These are phyloP conservation scores for Buceros bicornis DNA, from an alignment of 2,797 vertebrate genomes.

Conservation along the genomic window DNA sequence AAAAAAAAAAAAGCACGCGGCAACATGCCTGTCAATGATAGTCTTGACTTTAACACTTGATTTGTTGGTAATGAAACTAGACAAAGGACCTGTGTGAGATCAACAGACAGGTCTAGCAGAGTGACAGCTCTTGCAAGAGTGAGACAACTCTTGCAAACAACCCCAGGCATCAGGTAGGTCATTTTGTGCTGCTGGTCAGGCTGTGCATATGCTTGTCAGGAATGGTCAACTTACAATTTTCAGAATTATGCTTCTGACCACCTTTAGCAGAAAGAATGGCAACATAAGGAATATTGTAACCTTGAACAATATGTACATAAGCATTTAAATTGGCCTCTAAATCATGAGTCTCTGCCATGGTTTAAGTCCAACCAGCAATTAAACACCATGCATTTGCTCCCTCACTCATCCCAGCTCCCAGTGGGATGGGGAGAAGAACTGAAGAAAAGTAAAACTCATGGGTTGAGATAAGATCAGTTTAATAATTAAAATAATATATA, in stretches of 20 bases:
- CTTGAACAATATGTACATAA: background rate
- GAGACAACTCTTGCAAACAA: too few species aligned
- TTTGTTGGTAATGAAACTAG: background rate
- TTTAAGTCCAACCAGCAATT: too few species aligned
- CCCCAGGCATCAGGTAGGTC: accelerated
- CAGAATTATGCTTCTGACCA: background rate
- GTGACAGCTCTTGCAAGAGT: background rate
- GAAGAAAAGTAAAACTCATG: too few species aligned
- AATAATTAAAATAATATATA: too few species aligned
- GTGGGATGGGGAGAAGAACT: too few species aligned
- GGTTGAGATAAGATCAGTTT: too few species aligned
- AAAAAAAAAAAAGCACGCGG: background rate
- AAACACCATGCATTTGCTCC: too few species aligned
- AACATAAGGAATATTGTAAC: background rate
- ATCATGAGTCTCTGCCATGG: too few species aligned
- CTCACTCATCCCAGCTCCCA: too few species aligned
- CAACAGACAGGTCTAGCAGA: background rate
- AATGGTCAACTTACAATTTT: background rate
- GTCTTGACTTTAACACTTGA: background rate
- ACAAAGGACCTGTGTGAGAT: background rate
- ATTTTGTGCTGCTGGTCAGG: background rate
- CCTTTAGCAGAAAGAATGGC: background rate
- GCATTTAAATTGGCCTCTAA: background rate
- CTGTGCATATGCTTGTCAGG: background rate
- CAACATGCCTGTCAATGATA: background rate